A percentile compares a stretch with the other conserved stretches of the same genome.
Evolutionary conservation across 53 echinoderm and acorn worm genomes (phyloP).

Genomic region (Holothuria scabra): DNA sequence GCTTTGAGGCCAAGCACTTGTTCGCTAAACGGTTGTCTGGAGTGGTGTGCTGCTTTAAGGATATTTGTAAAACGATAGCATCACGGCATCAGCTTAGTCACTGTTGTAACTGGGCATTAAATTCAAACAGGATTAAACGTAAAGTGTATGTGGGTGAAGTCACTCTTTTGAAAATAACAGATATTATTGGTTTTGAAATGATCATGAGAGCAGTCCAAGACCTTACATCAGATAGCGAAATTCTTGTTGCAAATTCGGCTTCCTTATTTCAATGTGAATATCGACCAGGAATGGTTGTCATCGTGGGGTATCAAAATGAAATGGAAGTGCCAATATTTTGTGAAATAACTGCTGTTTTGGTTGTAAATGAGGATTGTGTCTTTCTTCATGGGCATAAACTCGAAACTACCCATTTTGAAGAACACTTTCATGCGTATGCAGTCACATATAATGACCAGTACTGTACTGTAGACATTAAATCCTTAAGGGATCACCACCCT

Average conservation of each 20-base stretch:
- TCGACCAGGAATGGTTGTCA: constrained; percentile 19
- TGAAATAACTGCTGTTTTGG: background rate
- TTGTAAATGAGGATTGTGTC: background rate
- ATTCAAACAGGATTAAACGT: too few species aligned
- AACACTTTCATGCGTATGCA: constrained; percentile 3
- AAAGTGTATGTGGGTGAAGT: too few species aligned
- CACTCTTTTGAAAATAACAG: background rate
- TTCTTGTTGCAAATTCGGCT: constrained; percentile 8
- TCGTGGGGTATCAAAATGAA: background rate
- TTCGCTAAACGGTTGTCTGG: constrained; percentile 39
- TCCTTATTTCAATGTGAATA: background rate
- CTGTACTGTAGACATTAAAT: too few species aligned
- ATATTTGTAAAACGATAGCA: constrained; percentile 41
- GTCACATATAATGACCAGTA: background rate
- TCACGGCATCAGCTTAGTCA: constrained; percentile 47
- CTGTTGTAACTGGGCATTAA: constrained; percentile 42
- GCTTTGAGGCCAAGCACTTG: constrained; percentile 53
- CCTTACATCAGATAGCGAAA: constrained; percentile 29
- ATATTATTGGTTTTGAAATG: constrained; percentile 13
- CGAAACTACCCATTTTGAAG: constrained; percentile 1
- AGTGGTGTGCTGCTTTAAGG: constrained; percentile 61
- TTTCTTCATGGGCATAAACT: constrained; percentile 8
- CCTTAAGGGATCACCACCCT: too few species aligned
- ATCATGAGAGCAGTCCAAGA: constrained; percentile 16
- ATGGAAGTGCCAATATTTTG: constrained; percentile 19